Evolutionary conservation across 2,888 invertebrate genomes (phyloP).

Genomic region (Heliconius erato): DNA sequence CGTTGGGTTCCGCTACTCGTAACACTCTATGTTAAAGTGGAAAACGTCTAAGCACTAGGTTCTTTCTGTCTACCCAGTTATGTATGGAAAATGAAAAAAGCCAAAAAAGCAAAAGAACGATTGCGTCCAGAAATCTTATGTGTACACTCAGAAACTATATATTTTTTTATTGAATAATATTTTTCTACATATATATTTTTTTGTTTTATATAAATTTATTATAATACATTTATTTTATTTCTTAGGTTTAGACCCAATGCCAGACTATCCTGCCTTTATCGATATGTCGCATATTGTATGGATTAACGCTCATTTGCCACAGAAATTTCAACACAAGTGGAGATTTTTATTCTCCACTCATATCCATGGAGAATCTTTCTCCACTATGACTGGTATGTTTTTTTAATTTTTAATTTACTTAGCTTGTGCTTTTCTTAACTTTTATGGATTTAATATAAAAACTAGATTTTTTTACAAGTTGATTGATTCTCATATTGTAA

Average conservation of each 20-base stretch:
- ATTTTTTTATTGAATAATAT: too few relatives aligned
- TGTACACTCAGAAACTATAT: too few relatives aligned
- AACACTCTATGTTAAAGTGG: too few relatives aligned
- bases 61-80: too few relatives aligned
- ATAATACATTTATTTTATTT: not conserved
- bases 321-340: constrained; percentile 92
- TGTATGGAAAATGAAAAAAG: too few relatives aligned
- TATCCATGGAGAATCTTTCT: constrained; percentile 96
- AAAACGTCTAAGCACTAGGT: too few relatives aligned
- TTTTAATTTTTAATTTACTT: not conserved
- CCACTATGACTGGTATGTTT: constrained; percentile 88
- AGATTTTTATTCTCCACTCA: constrained; percentile 94
- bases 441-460: not conserved
- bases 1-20: too few relatives aligned
- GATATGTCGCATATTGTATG: constrained; percentile 92
- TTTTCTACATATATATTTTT: too few relatives aligned
- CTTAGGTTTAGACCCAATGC: constrained; percentile 89
- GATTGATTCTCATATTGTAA: not conserved
- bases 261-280: constrained; percentile 91
- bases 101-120: too few relatives aligned
- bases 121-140: too few relatives aligned
- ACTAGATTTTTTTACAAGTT: not conserved
- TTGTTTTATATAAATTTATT: not conserved
- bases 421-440: too few relatives aligned
- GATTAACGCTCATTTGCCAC: constrained; percentile 92